Base-by-base conservation (phyloP, 2,113 vertebrate species). In the cat (Felis catus) region DNA sequence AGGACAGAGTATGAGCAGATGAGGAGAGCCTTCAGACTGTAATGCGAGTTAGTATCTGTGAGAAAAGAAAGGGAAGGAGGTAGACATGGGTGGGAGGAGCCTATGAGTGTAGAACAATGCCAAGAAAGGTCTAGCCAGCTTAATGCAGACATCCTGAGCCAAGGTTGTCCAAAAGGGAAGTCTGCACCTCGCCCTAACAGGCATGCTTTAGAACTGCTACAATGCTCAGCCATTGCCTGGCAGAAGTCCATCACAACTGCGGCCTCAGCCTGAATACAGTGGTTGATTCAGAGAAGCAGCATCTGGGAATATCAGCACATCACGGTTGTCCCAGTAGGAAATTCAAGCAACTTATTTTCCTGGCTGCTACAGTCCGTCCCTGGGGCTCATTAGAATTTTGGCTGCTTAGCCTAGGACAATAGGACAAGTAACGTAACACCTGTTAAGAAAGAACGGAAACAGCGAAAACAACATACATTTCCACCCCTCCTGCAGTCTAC, bases 91-190 rank as follows among this genome's bases (percentile, higher is more conserved):
- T n/a, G 36, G 73, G 23, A 48, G 58, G 29, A 87, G 48, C 27
- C 1, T 55, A 33, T 1, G 29, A 25, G 4, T 27, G 14, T 7
- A 9, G 9, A 41, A 87, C 10, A 45, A 29, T 1, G 14, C 1
- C 0, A 4, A n/a, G 14, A 58, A 41, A 87, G 3, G 9, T 55
- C 41, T 45, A 23, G 1, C 1, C 48, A n/a, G 83, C 29, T 74
- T 68, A 4, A n/a, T 45, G 48, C n/a, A 2, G 15, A 87, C 19
- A 58, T 19, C 36, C 4, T 58, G 61, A 55, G 61, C 61, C 48
- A 68, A 53, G 23, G 6, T 5, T 79, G 48, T 21, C 61, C n/a
- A 8, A 6, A 78, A 36, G 27, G 2, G 19, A 23, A 78, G 71
- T 27, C 70, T n/a, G 3, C 11, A 12, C 55, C 82, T 86, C 61